phyloP scores from a whole-genome alignment of 2,113 vertebrate species.

The Sula dactylatra region DNA sequence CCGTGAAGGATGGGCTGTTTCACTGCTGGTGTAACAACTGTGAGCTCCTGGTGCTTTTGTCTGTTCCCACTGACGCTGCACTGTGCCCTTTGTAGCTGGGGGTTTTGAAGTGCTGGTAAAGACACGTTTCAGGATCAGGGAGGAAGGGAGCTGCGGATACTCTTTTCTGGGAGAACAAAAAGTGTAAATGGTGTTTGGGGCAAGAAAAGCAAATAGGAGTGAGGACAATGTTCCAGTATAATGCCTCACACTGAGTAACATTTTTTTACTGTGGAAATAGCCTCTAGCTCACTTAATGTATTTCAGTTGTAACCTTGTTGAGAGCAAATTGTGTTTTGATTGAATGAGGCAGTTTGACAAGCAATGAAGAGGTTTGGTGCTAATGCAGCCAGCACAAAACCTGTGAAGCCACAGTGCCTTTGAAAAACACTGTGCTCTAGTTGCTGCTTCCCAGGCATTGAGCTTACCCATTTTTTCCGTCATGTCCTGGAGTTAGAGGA shows the following conservation, averaged over 20 bases:
- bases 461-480: not conserved
- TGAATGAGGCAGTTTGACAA: not conserved
- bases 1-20: not conserved
- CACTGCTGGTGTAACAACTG: not conserved
- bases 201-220: not conserved
- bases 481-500: not conserved
- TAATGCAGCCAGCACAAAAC: not conserved
- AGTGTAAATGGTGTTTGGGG: not conserved
- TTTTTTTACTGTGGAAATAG: not conserved
- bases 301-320: not conserved
- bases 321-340: not conserved
- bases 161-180: not conserved
- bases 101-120: not conserved
- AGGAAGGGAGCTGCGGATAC: not conserved
- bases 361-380: not conserved
- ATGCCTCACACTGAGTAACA: not conserved
- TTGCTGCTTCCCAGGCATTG: not conserved
- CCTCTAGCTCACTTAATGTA: not conserved
- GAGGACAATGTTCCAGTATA: not conserved
- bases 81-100: not conserved
- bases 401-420: not conserved
- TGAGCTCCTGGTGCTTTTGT: not conserved
- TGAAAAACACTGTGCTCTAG: not conserved
- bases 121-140: not conserved
- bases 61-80: not conserved